phyloP scores from a whole-genome alignment of 1,140 invertebrate species.

The Neodiprion fabricii region DNA sequence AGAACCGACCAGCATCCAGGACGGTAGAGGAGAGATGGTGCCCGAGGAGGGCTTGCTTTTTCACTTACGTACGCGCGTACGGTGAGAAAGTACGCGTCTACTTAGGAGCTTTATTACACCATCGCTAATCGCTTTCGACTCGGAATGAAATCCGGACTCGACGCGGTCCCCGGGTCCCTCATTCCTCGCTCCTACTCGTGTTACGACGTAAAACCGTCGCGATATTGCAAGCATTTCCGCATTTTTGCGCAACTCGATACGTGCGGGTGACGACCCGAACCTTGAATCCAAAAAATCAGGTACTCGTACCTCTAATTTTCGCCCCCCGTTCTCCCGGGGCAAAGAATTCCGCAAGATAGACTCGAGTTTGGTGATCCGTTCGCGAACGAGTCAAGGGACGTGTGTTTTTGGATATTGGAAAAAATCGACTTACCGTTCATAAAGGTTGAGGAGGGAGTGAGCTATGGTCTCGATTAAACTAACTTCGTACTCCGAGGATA shows the following conservation, averaged over 20 bases:
- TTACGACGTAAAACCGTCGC: slow-evolving; percentile 26
- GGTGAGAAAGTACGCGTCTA: neutral
- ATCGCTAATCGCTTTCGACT: neutral
- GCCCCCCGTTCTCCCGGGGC: neutral
- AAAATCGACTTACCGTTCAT: slow-evolving; percentile 11
- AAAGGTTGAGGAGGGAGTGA: slow-evolving; percentile 20
- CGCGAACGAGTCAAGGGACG: too few species aligned
- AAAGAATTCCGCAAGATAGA: neutral
- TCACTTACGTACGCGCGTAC: slow-evolving; percentile 2
- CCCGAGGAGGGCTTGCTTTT: neutral
- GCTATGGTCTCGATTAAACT: slow-evolving; percentile 23
- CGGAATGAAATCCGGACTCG: slow-evolving; percentile 27
- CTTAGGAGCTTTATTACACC: neutral
- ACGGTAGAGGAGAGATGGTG: neutral
- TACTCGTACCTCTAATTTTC: neutral
- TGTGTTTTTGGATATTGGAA: too few species aligned
- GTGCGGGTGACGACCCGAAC: neutral
- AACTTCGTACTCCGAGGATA: neutral
- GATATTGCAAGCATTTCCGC: slow-evolving; percentile 37
- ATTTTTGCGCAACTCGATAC: slow-evolving; percentile 36
- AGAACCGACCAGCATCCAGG: neutral
- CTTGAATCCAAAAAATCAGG: neutral
- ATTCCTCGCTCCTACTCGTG: slow-evolving; percentile 41
- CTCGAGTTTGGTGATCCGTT: too few species aligned
- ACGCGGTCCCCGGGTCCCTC: slow-evolving; percentile 22